Percentiles rank a stretch among this genome's conserved stretches.
phyloP scores from a whole-genome alignment of 2,113 vertebrate genomes.

The Poicephalus gulielmi region DNA sequence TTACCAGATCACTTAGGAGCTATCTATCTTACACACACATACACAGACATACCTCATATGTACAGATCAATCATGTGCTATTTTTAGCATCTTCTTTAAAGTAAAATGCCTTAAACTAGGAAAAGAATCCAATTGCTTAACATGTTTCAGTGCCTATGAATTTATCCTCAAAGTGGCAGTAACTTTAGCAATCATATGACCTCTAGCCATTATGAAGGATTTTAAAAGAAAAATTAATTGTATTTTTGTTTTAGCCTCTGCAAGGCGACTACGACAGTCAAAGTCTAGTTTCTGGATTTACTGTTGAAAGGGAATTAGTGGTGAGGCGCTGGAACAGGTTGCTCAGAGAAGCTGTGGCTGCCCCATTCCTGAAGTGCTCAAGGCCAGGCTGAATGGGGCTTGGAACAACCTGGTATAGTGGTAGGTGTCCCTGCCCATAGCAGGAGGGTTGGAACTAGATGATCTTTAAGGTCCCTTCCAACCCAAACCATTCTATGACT shows the following conservation, averaged over 20 bases:
- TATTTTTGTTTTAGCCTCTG: background rate
- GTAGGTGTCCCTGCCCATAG: background rate
- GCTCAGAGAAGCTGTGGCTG: background rate
- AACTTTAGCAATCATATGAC: background rate
- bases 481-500: background rate
- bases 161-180: background rate
- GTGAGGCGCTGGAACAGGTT: background rate
- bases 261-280: background rate
- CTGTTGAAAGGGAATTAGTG: background rate
- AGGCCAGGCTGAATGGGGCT: background rate
- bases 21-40: background rate
- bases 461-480: background rate
- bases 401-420: background rate
- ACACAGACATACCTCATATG: background rate
- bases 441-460: background rate
- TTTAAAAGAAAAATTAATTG: background rate
- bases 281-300: background rate
- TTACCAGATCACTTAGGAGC: background rate
- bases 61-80: background rate
- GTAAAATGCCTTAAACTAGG: background rate
- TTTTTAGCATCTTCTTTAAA: background rate
- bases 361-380: background rate
- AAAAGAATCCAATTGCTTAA: background rate
- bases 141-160: background rate
- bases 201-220: background rate